These are phyloP conservation scores for Bemisia tabaci DNA, from an alignment of 1,140 invertebrate species.

Conservation along the genomic window DNA sequence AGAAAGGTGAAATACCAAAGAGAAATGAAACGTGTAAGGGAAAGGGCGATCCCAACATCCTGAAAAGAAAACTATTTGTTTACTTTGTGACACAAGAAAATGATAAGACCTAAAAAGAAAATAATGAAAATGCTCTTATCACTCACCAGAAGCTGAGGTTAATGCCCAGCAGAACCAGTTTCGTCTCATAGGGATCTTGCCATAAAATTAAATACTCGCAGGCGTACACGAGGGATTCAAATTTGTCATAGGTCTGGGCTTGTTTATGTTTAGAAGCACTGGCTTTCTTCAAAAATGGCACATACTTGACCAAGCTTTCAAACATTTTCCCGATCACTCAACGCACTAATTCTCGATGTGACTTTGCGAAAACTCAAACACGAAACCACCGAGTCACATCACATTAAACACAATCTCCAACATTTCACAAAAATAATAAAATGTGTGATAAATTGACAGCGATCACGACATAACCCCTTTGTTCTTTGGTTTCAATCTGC, in stretches of 20 bases:
- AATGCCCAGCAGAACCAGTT: neutral
- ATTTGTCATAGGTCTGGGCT: neutral
- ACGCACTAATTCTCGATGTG: no score
- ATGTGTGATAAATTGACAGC: no score
- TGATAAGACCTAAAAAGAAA: neutral
- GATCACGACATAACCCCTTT: no score
- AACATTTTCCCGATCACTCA: neutral
- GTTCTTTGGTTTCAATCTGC: no score
- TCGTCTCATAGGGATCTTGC: neutral
- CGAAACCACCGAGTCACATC: no score
- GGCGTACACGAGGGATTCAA: neutral
- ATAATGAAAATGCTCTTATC: neutral
- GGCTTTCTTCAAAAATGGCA: neutral
- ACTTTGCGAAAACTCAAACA: no score
- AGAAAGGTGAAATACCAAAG: no score
- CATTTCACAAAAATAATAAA: no score
- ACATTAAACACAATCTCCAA: no score
- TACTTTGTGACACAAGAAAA: neutral
- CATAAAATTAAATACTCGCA: neutral
- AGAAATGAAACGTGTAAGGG: no score
- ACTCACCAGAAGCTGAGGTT: neutral
- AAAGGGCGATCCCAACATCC: no score
- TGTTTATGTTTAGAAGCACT: neutral
- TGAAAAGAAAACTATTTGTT: no score
- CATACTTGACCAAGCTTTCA: neutral